Evolutionary conservation across 1,140 invertebrate genomes (phyloP).

Genomic region (Delia radicum): DNA sequence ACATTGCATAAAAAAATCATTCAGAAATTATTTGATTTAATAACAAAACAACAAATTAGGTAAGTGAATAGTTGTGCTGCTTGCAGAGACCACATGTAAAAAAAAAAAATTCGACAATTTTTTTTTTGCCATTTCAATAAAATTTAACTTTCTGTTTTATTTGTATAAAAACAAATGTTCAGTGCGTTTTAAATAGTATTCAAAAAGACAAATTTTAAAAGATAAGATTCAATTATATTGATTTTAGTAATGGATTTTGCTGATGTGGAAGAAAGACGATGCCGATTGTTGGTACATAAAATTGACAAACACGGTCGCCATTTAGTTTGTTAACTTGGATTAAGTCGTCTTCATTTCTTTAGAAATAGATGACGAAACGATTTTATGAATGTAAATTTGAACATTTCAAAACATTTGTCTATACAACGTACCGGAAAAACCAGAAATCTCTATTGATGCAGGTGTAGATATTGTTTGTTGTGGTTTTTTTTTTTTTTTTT

Average conservation of each 20-base stretch:
- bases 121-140: neutral
- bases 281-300: no score
- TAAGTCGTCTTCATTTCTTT: neutral
- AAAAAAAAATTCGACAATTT: no score
- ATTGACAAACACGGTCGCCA: neutral
- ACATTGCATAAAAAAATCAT: neutral
- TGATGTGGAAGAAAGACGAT: no score
- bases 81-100: neutral
- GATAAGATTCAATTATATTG: no score
- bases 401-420: neutral
- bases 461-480: no score
- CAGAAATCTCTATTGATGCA: neutral
- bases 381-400: neutral
- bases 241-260: no score
- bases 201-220: no score
- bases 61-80: neutral
- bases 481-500: neutral
- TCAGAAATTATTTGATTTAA: neutral
- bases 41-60: neutral
- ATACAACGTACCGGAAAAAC: neutral
- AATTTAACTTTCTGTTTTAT: no score
- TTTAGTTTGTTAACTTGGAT: neutral
- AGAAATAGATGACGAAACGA: neutral
- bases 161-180: no score
- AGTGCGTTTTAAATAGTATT: no score